Conservation (phyloP, 2,888 invertebrate species). For the Ophion obscuratus region DNA sequence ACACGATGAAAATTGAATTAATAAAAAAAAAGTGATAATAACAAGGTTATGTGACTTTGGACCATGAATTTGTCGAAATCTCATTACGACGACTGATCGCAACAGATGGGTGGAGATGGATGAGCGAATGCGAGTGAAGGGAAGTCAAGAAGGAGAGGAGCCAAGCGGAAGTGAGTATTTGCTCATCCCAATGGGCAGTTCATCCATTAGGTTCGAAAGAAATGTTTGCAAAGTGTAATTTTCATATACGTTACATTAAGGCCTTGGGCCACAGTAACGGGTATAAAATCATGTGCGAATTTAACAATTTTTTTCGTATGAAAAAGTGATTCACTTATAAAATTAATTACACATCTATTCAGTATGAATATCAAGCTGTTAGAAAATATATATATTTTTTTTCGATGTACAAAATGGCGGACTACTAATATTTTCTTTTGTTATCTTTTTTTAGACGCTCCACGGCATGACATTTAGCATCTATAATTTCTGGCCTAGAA, state of each 20-base stretch:
- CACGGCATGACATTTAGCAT: no score
- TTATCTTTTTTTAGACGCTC: no score
- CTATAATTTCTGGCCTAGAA: no score
- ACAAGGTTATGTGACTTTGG: conserved; percentile 31
- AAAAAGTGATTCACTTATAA: no score
- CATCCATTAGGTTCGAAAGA: not conserved
- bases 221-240: not conserved
- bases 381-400: no score
- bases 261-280: no score
- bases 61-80: conserved; percentile 21
- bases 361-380: no score
- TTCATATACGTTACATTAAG: not conserved
- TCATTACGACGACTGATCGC: conserved; percentile 48
- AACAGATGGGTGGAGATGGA: conserved; percentile 56
- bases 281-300: no score
- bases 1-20: conserved; percentile 9
- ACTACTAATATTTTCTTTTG: no score
- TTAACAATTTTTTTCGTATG: no score
- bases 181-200: not conserved
- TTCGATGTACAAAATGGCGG: no score
- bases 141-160: conserved; percentile 25
- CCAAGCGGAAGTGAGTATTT: conserved; percentile 11
- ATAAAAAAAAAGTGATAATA: conserved; percentile 46
- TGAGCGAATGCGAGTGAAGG: conserved; percentile 39
- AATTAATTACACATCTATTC: no score